Conservation (phyloP, 2,888 invertebrate genomes). For the Trissolcus japonicus region DNA sequence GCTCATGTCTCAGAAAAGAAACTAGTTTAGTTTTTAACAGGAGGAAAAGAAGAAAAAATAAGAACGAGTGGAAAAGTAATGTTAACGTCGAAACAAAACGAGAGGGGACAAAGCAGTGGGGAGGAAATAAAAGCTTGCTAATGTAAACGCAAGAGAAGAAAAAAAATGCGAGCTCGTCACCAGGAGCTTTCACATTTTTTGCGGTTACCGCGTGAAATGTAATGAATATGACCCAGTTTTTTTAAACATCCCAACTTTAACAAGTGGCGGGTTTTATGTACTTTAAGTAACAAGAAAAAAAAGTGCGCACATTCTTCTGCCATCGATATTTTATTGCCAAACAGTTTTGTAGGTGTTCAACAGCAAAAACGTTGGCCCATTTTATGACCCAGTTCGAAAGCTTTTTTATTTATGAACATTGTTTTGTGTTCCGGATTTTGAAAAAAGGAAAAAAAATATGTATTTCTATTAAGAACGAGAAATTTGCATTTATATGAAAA, state of each 20-base stretch:
- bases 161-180: constrained; percentile 44
- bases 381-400: no score
- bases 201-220: constrained; percentile 57
- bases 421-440: no score
- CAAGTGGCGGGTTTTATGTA: constrained; percentile 65
- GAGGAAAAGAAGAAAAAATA: background rate
- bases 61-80: constrained; percentile 17
- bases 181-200: constrained; percentile 50
- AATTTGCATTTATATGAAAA: background rate
- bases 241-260: constrained; percentile 58
- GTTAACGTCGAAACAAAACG: constrained; percentile 23
- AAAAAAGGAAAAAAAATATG: no score
- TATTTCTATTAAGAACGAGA: background rate
- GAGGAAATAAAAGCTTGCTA: constrained; percentile 35
- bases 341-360: no score
- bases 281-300: constrained; percentile 6
- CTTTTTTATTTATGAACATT: background rate
- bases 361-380: no score
- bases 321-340: constrained; percentile 3
- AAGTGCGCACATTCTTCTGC: background rate
- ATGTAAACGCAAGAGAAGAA: constrained; percentile 51
- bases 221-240: constrained; percentile 72
- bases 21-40: background rate
- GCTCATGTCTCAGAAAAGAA: background rate
- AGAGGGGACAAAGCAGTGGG: constrained; percentile 1